Percentiles rank a stretch among this genome's conserved stretches.
phyloP scores from a whole-genome alignment of 2,888 invertebrate species.

The Drosophila sordidapex region DNA sequence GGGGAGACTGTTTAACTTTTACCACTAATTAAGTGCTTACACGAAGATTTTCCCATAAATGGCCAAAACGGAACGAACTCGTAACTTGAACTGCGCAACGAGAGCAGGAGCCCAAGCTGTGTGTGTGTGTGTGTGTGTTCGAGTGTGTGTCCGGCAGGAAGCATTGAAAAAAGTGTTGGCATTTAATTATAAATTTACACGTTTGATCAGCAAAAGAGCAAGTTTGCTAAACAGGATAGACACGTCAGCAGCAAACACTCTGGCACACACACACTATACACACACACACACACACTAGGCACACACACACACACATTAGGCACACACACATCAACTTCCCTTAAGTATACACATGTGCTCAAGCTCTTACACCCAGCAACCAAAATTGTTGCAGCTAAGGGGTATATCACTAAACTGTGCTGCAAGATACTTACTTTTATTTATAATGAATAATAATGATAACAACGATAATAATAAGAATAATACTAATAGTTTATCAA shows the following conservation, averaged over 20 bases:
- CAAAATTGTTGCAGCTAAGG: not conserved
- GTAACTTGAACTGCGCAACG: slow-evolving; percentile 24
- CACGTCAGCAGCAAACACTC: slow-evolving; percentile 57
- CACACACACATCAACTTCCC: slow-evolving; percentile 10
- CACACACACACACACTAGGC: slow-evolving; percentile 3
- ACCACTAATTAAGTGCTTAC: slow-evolving; percentile 81
- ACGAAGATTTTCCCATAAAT: slow-evolving; percentile 72
- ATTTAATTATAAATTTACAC: slow-evolving; percentile 80
- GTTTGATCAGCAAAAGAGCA: slow-evolving; percentile 72
- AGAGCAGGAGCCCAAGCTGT: not conserved
- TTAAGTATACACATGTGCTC: slow-evolving; percentile 36
- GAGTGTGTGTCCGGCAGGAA: slow-evolving; percentile 24
- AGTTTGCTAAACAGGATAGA: slow-evolving; percentile 72
- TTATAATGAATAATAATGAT: not conserved
- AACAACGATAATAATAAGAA: not conserved
- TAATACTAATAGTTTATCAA: not conserved
- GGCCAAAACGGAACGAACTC: slow-evolving; percentile 38
- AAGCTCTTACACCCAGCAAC: slow-evolving; percentile 11
- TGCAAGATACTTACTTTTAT: not conserved
- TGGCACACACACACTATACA: slow-evolving; percentile 7
- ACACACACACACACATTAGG: not conserved
- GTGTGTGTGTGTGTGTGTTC: not conserved
- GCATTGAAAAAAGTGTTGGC: slow-evolving; percentile 67
- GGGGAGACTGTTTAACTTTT: slow-evolving; percentile 69
- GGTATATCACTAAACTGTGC: slow-evolving; percentile 13